These are phyloP conservation scores for Ailuropoda melanoleuca DNA, from an alignment of 2,113 vertebrate genomes.

Conservation along the genomic window DNA sequence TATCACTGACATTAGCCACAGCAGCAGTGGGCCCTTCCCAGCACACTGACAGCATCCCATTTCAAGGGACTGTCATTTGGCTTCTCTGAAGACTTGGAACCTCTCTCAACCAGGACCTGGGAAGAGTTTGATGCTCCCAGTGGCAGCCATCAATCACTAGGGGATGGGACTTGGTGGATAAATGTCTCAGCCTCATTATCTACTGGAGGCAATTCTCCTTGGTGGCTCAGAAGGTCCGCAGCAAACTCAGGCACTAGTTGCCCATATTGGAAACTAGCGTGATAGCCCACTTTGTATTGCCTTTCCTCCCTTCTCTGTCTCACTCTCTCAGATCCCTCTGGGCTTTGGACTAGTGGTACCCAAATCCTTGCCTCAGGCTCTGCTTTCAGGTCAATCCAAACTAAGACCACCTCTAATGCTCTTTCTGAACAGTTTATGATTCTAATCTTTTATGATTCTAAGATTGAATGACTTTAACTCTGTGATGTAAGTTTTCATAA, in stretches of 20 bases:
- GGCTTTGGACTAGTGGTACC: not conserved
- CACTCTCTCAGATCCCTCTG: not conserved
- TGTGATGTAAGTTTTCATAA: not conserved
- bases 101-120: not conserved
- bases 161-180: not conserved
- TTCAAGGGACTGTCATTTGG: not conserved
- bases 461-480: not conserved
- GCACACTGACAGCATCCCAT: not conserved
- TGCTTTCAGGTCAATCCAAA: not conserved
- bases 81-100: not conserved
- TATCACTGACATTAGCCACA: not conserved
- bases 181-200: not conserved
- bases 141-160: not conserved
- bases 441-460: not conserved
- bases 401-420: not conserved
- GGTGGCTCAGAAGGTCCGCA: not conserved
- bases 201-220: not conserved
- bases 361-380: constrained; percentile 18
- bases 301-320: not conserved
- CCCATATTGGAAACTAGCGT: not conserved
- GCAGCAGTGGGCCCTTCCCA: not conserved
- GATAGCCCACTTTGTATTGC: not conserved
- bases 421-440: not conserved
- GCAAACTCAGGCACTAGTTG: not conserved
- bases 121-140: not conserved